Evolutionary conservation across 2,113 vertebrate species (phyloP).

Genomic region (Cephalopterus ornatus): DNA sequence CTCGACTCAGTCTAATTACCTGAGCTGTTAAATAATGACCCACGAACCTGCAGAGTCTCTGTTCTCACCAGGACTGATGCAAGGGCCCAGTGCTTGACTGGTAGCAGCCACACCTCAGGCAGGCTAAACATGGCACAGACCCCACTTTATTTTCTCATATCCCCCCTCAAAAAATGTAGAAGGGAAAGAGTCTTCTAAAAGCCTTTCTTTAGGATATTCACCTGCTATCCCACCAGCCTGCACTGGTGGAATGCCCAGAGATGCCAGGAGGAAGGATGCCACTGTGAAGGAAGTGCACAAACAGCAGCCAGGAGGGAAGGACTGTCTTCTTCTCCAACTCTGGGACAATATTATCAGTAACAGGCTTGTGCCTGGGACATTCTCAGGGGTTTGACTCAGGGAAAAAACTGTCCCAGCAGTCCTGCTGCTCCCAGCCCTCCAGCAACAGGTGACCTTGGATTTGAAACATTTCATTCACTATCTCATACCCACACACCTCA

Average conservation of each 20-base stretch:
- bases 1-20: slow-evolving; percentile 17
- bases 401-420: not conserved
- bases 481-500: not conserved
- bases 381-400: not conserved
- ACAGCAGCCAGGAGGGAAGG: not conserved
- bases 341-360: rapidly evolving
- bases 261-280: not conserved
- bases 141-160: not conserved
- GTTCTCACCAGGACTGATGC: not conserved
- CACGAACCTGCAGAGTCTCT: slow-evolving; percentile 2
- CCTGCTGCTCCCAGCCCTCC: not conserved
- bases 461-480: not conserved
- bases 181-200: not conserved
- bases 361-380: not conserved
- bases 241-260: not conserved
- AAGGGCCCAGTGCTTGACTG: not conserved
- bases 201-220: not conserved
- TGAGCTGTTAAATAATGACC: slow-evolving; percentile 19
- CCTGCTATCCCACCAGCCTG: not conserved
- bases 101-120: not conserved
- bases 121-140: not conserved
- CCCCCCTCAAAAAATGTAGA: not conserved
- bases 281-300: not conserved
- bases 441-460: not conserved
- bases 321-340: not conserved